Evolutionary conservation across 92 coral and sea anemone genomes (phyloP).

Genomic region (Palythoa heliodiscus): DNA sequence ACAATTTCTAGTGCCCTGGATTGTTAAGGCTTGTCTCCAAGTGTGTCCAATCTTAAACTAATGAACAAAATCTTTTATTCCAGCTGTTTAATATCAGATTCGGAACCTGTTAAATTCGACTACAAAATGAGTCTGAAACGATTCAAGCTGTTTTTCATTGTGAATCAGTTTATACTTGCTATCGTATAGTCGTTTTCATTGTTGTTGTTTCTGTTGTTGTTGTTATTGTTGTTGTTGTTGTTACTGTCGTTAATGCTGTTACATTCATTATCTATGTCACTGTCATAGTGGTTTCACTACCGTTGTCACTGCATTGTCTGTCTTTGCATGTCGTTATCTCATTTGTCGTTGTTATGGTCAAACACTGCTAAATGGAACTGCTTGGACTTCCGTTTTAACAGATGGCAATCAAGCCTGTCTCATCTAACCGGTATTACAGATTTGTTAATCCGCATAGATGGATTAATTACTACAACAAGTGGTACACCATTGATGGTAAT

Average conservation of each 20-base stretch:
- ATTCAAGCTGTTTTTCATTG: no score
- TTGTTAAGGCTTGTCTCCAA: no score
- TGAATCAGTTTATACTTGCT: neutral
- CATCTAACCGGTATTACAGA: conserved; percentile 17
- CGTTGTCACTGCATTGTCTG: no score
- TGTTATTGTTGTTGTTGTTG: neutral
- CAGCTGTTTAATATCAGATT: no score
- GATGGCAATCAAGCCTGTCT: conserved; percentile 14
- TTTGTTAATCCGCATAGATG: neutral
- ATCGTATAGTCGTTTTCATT: neutral
- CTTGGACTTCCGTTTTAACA: neutral
- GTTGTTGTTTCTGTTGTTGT: neutral
- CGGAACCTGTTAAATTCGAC: no score
- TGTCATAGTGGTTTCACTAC: neutral
- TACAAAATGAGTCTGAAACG: no score
- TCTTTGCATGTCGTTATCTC: neutral
- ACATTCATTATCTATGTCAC: neutral
- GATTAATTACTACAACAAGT: conserved; percentile 13
- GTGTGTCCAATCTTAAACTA: no score
- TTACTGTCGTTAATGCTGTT: neutral
- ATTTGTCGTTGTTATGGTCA: no score
- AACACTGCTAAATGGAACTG: neutral
- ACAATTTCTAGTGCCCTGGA: no score
- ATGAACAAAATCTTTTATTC: no score
- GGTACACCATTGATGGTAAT: conserved; percentile 29